These are phyloP conservation scores for Urocyon cinereoargenteus DNA, from an alignment of 2,797 vertebrate genomes.

Conservation along the genomic window DNA sequence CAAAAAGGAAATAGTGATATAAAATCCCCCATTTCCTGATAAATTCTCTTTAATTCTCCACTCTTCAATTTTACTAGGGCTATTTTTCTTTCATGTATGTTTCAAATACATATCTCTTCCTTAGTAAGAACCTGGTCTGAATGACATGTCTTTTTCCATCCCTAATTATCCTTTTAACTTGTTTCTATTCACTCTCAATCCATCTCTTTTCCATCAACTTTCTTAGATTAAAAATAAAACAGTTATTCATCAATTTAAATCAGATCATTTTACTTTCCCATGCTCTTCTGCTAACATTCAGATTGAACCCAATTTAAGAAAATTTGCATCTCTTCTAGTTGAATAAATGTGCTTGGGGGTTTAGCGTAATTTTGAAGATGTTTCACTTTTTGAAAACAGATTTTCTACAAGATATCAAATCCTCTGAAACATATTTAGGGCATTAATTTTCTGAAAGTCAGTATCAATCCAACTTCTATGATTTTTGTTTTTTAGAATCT, in stretches of 20 bases:
- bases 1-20: constrained; percentile 63
- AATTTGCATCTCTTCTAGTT: constrained; percentile 46
- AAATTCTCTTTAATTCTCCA: constrained; percentile 70
- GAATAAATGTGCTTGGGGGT: constrained; percentile 34
- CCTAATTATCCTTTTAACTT: constrained; percentile 60
- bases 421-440: neutral
- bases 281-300: constrained; percentile 38
- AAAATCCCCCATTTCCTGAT: constrained; percentile 69
- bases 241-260: constrained; percentile 35
- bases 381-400: constrained; percentile 57
- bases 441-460: constrained; percentile 58
- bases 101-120: constrained; percentile 51
- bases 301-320: constrained; percentile 34
- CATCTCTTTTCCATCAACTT: constrained; percentile 60
- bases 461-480: neutral
- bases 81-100: constrained; percentile 58
- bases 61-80: constrained; percentile 54
- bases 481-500: constrained; percentile 7
- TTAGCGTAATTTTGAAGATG: constrained; percentile 60
- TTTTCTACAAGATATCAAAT: constrained; percentile 43
- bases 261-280: neutral
- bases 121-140: neutral
- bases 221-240: constrained; percentile 54
- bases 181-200: constrained; percentile 37
- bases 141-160: constrained; percentile 52